Evolutionary conservation across 1,140 invertebrate genomes (phyloP).

Genomic region (Aculops lycopersici): DNA sequence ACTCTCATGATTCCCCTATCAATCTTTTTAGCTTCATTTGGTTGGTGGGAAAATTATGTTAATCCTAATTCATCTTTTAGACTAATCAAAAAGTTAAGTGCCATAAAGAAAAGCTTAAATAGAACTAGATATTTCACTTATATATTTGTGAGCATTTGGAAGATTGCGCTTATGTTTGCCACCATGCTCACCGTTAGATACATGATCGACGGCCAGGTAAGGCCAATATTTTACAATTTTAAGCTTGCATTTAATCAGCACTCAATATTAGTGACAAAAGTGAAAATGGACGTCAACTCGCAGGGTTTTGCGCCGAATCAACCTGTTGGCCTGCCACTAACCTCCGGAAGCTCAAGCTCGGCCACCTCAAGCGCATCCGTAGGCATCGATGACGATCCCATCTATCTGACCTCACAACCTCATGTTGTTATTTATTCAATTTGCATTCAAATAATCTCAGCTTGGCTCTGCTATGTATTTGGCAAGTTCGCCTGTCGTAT

Average conservation of each 20-base stretch:
- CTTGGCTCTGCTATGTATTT: constrained; percentile 61
- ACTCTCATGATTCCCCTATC: constrained; percentile 30
- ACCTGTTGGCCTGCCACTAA: background rate
- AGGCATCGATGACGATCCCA: constrained; percentile 9
- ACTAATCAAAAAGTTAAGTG: constrained; percentile 38
- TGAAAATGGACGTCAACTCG: constrained; percentile 1
- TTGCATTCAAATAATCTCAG: constrained; percentile 40
- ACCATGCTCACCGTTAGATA: constrained; percentile 29
- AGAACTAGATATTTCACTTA: constrained; percentile 33
- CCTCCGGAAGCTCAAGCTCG: background rate
- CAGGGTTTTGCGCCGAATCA: constrained; percentile 1
- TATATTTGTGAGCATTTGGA: constrained; percentile 14
- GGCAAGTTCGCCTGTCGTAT: constrained; percentile 85
- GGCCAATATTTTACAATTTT: constrained; percentile 10
- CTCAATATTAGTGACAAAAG: constrained; percentile 6
- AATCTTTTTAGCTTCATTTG: constrained; percentile 47
- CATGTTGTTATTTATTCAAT: constrained; percentile 31
- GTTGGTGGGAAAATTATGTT: constrained; percentile 78
- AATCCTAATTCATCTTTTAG: constrained; percentile 17
- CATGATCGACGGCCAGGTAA: constrained; percentile 15
- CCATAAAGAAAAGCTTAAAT: constrained; percentile 38
- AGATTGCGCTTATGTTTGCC: constrained; percentile 15
- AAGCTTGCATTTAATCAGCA: constrained; percentile 8
- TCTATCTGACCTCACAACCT: constrained; percentile 8
- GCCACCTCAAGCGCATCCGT: background rate